Percentiles rank a stretch among this genome's conserved stretches.
phyloP scores from a whole-genome alignment of 2,113 vertebrate species.

The Oryzias melastigma region DNA sequence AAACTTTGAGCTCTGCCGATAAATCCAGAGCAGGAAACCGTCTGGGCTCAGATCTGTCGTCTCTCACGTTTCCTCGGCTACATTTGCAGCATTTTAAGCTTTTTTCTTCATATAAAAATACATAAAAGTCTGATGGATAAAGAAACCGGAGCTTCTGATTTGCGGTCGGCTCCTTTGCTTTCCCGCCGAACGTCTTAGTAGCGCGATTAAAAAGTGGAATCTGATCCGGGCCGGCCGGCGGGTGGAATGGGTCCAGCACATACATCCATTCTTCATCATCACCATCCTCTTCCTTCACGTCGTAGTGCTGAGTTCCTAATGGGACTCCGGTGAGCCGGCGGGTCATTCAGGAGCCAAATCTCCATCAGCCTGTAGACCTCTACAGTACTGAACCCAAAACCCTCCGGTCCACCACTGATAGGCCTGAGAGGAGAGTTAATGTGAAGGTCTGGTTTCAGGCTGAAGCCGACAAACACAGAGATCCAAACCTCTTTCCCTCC shows the following conservation, averaged over 20 bases:
- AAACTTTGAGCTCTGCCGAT: conserved; percentile 2
- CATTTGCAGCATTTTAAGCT: background rate
- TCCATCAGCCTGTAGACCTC: conserved; percentile 41
- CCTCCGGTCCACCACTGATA: no score
- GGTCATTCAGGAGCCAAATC: conserved; percentile 13
- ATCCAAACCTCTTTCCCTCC: conserved; percentile 35
- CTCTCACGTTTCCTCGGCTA: conserved; percentile 11
- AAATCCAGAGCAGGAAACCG: conserved; percentile 3
- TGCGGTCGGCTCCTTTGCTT: conserved; percentile 45
- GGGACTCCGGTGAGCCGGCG: conserved; percentile 39
- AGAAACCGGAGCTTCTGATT: conserved; percentile 48
- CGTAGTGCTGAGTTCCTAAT: conserved; percentile 57
- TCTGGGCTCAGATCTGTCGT: background rate
- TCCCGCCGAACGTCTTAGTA: conserved; percentile 41
- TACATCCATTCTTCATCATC: conserved; percentile 73
- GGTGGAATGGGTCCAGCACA: conserved; percentile 69
- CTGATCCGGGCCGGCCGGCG: conserved; percentile 50
- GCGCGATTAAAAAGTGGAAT: conserved; percentile 52
- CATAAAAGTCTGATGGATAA: conserved; percentile 39
- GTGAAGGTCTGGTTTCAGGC: conserved; percentile 1
- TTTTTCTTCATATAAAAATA: conserved; percentile 18
- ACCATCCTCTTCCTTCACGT: conserved; percentile 50
- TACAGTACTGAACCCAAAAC: no score
- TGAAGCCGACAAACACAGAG: conserved; percentile 15
- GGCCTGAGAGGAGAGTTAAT: no score